A percentile compares a stretch with the other conserved stretches of the same genome.
phyloP scores from a whole-genome alignment of 1,140 invertebrate species.

The Ips typographus region DNA sequence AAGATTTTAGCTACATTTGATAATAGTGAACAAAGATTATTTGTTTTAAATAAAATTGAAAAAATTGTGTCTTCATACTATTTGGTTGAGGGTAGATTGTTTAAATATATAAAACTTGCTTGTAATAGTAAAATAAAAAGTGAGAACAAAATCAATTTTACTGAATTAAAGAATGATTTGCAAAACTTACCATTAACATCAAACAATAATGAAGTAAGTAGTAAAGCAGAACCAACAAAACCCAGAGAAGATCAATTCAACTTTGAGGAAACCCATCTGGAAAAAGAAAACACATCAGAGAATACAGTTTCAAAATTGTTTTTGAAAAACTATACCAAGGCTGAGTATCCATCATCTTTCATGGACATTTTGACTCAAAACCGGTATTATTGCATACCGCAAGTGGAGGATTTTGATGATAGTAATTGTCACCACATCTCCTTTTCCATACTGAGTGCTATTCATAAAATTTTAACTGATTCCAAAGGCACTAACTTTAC shows the following conservation, averaged over 20 bases:
- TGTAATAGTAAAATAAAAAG: constrained; percentile 7
- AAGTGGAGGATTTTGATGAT: constrained; percentile 69
- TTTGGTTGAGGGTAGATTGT: constrained; percentile 53
- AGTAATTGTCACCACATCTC: constrained; percentile 62
- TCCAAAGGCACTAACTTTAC: constrained; percentile 43
- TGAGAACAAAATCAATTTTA: background rate
- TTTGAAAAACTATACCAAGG: constrained; percentile 62
- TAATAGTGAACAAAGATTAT: constrained; percentile 54
- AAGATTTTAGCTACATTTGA: constrained; percentile 64
- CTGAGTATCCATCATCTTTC: constrained; percentile 62
- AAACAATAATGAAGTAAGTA: constrained; percentile 2
- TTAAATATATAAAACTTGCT: constrained; percentile 15
- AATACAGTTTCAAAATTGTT: constrained; percentile 63
- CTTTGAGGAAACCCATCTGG: constrained; percentile 34
- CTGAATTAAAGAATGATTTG: background rate
- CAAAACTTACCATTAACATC: background rate
- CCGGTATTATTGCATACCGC: constrained; percentile 67
- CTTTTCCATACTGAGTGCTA: constrained; percentile 64
- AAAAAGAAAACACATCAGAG: constrained; percentile 17
- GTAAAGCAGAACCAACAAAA: background rate
- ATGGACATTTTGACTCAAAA: constrained; percentile 67
- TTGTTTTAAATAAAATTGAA: constrained; percentile 60
- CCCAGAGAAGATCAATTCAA: constrained; percentile 8
- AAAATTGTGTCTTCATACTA: constrained; percentile 65
- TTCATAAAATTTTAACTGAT: constrained; percentile 61